phyloP scores from a whole-genome alignment of 2,113 vertebrate genomes.

The Daphoenositta chrysoptera region DNA sequence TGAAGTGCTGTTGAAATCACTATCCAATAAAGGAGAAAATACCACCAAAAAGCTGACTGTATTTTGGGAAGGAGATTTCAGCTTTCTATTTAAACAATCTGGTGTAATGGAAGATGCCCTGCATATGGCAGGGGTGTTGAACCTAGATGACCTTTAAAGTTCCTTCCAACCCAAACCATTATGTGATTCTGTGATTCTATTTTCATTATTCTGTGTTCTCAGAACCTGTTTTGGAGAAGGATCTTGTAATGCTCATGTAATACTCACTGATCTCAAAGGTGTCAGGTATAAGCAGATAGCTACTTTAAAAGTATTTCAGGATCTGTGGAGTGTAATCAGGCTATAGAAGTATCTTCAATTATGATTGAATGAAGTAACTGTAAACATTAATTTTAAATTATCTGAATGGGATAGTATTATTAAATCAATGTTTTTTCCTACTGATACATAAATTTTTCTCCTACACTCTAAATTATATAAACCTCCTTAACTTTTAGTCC shows the following conservation, averaged over 20 bases:
- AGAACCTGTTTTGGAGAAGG: not conserved
- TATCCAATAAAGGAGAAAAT: not conserved
- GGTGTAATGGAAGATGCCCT: not conserved
- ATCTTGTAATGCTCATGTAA: not conserved
- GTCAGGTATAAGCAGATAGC: not conserved
- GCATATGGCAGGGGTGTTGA: fast-evolving
- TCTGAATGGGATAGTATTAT: not conserved
- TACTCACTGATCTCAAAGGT: not conserved
- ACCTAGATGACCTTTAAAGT: not conserved
- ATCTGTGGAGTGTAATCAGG: not conserved
- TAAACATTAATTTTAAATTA: not conserved
- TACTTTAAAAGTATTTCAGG: not conserved
- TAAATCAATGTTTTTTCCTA: not conserved
- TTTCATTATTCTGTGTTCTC: not conserved
- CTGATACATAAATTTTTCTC: not conserved
- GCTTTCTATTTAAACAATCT: not conserved
- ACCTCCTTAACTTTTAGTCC: not conserved
- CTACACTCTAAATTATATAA: not conserved
- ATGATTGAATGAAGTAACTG: not conserved
- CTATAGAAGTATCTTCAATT: not conserved
- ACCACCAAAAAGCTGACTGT: not conserved
- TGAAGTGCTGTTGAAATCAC: not conserved
- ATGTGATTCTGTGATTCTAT: not conserved
- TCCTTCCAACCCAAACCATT: not conserved
- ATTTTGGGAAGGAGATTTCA: not conserved